These are phyloP conservation scores for Oreochromis spilurus DNA, from an alignment of 2,113 vertebrate species.

Conservation along the genomic window DNA sequence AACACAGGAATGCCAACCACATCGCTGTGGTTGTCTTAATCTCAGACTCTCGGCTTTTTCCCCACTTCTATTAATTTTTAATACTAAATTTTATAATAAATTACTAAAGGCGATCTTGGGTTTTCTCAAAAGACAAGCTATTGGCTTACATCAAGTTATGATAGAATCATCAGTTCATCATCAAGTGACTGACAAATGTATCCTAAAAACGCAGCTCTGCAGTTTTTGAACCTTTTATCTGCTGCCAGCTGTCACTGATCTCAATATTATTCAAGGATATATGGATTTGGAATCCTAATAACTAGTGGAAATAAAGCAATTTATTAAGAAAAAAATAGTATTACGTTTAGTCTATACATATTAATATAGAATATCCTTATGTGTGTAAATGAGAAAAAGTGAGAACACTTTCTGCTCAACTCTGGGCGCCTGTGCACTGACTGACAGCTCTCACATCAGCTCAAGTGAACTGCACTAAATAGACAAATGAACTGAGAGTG, in stretches of 20 bases:
- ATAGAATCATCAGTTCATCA: not conserved
- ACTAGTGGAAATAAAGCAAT: not conserved
- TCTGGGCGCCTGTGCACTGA: not conserved
- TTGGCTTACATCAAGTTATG: not conserved
- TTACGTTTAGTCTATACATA: not conserved
- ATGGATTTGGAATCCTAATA: not conserved
- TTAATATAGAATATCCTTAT: not conserved
- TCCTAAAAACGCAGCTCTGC: not conserved
- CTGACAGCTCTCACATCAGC: not conserved
- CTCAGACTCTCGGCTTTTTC: not conserved
- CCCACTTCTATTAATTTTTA: slow-evolving; percentile 11
- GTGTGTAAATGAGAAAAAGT: no score
- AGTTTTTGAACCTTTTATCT: not conserved
- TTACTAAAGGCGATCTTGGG: not conserved
- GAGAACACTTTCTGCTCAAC: no score
- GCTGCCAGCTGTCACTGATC: not conserved
- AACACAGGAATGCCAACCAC: slow-evolving; percentile 1
- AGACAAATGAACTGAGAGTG: not conserved
- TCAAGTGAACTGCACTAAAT: not conserved
- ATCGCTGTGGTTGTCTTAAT: not conserved
- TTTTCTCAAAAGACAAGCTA: not conserved
- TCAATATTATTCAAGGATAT: not conserved
- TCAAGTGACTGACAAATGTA: not conserved
- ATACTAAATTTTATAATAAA: not conserved
- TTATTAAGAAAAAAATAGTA: not conserved